A percentile compares a stretch with the other conserved stretches of the same genome.
Conservation (phyloP, 2,797 vertebrate species). For the Myotis findleyi region DNA sequence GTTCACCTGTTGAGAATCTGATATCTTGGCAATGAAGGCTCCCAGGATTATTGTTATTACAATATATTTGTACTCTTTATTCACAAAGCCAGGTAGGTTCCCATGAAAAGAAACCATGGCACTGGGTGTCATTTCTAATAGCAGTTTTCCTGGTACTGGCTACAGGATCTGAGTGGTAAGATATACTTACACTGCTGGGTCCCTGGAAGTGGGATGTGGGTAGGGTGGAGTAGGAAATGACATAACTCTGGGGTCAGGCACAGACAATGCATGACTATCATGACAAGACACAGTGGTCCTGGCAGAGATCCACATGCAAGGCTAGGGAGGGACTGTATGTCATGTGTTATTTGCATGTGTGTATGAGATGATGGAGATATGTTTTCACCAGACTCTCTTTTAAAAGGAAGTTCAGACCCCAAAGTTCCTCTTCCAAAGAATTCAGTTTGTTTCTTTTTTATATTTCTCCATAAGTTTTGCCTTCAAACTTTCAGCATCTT, state of each 20-base stretch:
- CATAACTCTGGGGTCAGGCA: not conserved
- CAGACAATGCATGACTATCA: not conserved
- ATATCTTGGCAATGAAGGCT: conserved; percentile 75
- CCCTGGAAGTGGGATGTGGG: no score
- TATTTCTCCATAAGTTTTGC: not conserved
- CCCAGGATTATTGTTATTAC: conserved; percentile 77
- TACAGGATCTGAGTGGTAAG: not conserved
- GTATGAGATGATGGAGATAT: not conserved
- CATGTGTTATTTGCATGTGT: not conserved
- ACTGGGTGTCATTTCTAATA: conserved; percentile 67
- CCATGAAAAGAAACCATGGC: conserved; percentile 80
- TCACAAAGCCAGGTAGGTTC: conserved; percentile 81
- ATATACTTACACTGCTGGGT: not conserved
- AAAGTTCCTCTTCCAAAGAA: not conserved
- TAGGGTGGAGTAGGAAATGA: fast-evolving
- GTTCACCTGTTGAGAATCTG: conserved; percentile 82
- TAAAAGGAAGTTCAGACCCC: not conserved
- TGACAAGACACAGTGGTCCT: not conserved
- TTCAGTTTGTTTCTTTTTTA: not conserved
- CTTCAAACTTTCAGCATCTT: not conserved
- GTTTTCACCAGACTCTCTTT: not conserved
- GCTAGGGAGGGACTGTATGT: not conserved
- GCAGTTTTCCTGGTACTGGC: conserved; percentile 47
- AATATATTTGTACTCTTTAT: conserved; percentile 82
- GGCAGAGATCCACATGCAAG: not conserved